Evolutionary conservation across 2,797 vertebrate genomes (phyloP), one percentile per base, ranked within the genome.

Genomic region (Tapera naevia): DNA sequence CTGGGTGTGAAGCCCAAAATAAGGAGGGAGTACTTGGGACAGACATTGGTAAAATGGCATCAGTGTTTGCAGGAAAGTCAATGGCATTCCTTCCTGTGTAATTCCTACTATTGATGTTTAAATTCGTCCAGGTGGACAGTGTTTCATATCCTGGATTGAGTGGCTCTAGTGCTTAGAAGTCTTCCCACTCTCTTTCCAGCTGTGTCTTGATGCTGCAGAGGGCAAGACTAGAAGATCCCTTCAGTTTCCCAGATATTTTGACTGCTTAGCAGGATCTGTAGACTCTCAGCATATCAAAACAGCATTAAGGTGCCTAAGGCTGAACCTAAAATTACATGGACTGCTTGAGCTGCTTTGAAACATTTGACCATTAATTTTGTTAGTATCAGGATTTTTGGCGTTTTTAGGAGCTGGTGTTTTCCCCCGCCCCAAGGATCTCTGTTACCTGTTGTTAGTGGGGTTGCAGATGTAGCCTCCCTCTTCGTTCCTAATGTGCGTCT

Each of bases 291-390:
- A 16, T 17, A 10, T 50, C 30, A 48, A 91, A 78, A 89, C 16
- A 50, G 15, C n/a, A n/a, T n/a, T n/a, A n/a, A n/a, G n/a, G 24
- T 60, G 22, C 61, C 60, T 74, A 56, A 87, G 24, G n/a, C 3
- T 0, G 2, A 50, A 39, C 81, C 37, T 1, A 4, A 35, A 70
- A 10, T 21, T 45, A 8, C 11, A 2, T 5, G 21, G 33, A 1
- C 32, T 33, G 8, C 46, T 57, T 15, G 32, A 69, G 37, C 33
- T 11, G 3, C 37, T 21, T 33, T 45, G 43, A 32, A 61, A 19
- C 27, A 65, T 30, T 0, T 19, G n/a, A 32, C 24, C 9, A 4
- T 54, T 23, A 4, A 32, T 74, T 66, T 45, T 69, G 22, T 53
- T 43, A 23, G 16, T 22, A 2, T 22, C 8, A 46, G 58, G n/a